phyloP scores from a whole-genome alignment of 2,797 vertebrate genomes.

The Lateolabrax maculatus region DNA sequence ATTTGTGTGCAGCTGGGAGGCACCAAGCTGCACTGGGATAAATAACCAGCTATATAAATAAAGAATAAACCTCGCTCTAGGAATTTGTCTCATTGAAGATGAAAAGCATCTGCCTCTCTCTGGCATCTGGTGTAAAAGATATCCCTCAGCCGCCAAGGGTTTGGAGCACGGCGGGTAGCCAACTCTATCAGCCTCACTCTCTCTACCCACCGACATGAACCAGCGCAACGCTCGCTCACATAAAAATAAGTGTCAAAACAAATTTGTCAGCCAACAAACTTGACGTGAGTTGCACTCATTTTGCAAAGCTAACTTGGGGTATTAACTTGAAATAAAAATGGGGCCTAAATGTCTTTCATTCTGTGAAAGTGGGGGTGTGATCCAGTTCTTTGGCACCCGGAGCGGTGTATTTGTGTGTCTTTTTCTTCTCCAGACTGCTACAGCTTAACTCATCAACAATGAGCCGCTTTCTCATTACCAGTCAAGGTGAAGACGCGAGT shows the following conservation, averaged over 20 bases:
- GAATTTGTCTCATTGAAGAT: constrained; percentile 84
- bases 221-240: constrained; percentile 51
- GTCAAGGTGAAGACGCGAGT: constrained; percentile 35
- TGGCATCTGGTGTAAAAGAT: constrained; percentile 84
- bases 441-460: constrained; percentile 66
- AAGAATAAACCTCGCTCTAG: constrained; percentile 78
- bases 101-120: constrained; percentile 84
- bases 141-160: constrained; percentile 79
- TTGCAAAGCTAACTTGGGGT: constrained; percentile 60
- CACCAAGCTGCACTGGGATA: constrained; percentile 64
- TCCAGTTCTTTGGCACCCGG: constrained; percentile 55
- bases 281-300: constrained; percentile 64
- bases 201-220: constrained; percentile 64
- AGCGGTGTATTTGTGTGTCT: constrained; percentile 34
- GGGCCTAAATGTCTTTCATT: constrained; percentile 57
- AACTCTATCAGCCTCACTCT: constrained; percentile 72
- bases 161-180: constrained; percentile 74
- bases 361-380: constrained; percentile 39
- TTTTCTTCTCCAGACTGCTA: constrained; percentile 45
- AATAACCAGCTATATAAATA: constrained; percentile 81
- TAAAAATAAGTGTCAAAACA: constrained; percentile 70
- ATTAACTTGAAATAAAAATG: constrained; percentile 53
- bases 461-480: constrained; percentile 61
- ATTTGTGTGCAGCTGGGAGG: constrained; percentile 66
- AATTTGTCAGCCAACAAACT: constrained; percentile 74